Evolutionary conservation across 1,140 invertebrate species (phyloP), one percentile per base, ranked within the genome.

Genomic region (Dryas iulia): DNA sequence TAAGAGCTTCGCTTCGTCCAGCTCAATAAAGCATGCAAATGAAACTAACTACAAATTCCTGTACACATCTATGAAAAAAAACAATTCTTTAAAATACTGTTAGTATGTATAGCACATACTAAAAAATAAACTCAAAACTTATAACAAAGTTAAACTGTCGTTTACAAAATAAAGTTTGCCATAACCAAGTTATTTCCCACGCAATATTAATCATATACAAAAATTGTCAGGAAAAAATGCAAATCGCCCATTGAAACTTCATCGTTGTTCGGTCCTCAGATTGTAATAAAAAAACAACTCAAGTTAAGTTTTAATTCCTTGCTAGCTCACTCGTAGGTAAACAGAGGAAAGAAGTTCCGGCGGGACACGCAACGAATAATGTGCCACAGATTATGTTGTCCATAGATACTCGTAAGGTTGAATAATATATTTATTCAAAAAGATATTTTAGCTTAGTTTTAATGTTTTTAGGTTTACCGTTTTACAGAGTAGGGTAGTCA

Each of bases 231-330:
- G 57, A 8, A n/a, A 64, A 68, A 64, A 68, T 72, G 65, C 67
- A 72, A 72, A 72, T 59, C 18, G 31, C 60, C 53, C 39, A 72
- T 52, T 56, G 60, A 68, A 72, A 72, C 65, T 72, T 68, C 18
- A 53, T 10, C 60, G 60, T 63, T 39, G 28, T 59, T 35, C 24
- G 33, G 60, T 31, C 64, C 57, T 30, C 59, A 76, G 69, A 73
- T 73, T 72, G 67, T 69, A 73, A 78, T 78, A 74, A 78, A 75
- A n/a, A 79, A 83, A 79, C 74, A 79, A 79, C 72, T 82, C 77
- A 69, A 67, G 54, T 66, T 72, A 75, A 80, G 74, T 82, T 85
- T 80, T 79, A 82, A 83, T 80, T 80, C 74, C 76, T 47, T 68
- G 67, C 70, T 76, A 81, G 79, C 74, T 76, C 33, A 47, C 77